Percentiles rank a stretch among this genome's conserved stretches.
phyloP scores from a whole-genome alignment of 2,888 invertebrate genomes.

The Lasioglossum oenotherae region DNA sequence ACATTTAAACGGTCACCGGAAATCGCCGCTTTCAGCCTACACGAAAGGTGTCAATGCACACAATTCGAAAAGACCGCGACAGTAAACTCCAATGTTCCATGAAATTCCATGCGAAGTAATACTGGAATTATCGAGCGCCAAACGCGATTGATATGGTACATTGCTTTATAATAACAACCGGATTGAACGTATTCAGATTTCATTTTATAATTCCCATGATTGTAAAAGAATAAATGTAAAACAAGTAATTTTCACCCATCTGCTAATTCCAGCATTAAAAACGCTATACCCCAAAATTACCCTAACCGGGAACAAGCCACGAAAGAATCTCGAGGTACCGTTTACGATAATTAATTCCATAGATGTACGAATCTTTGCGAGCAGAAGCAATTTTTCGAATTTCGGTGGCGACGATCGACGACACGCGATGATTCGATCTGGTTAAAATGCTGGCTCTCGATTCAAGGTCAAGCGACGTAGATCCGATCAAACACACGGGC shows the following conservation, averaged over 20 bases:
- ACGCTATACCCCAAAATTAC: neutral
- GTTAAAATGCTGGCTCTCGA: conserved; percentile 26
- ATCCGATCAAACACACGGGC: conserved; percentile 28
- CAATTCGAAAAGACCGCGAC: neutral
- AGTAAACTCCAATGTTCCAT: neutral
- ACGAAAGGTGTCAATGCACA: conserved; percentile 9
- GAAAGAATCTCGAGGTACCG: neutral
- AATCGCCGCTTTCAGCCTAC: neutral
- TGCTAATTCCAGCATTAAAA: neutral
- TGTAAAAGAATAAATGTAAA: neutral
- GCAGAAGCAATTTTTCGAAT: conserved; percentile 11
- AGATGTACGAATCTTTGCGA: neutral
- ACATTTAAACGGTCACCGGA: neutral
- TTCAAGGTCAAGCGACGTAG: conserved; percentile 40
- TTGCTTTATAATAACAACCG: neutral
- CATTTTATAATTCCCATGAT: neutral
- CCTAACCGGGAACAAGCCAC: neutral
- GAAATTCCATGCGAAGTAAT: neutral
- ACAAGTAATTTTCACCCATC: neutral
- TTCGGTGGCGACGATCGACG: neutral
- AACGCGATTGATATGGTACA: neutral
- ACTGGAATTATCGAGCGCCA: neutral
- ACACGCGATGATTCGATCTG: conserved; percentile 26
- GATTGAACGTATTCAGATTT: neutral
- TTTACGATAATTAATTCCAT: neutral